Conservation (phyloP, 2,888 invertebrate genomes). For the Tenthredo scrophulariae region DNA sequence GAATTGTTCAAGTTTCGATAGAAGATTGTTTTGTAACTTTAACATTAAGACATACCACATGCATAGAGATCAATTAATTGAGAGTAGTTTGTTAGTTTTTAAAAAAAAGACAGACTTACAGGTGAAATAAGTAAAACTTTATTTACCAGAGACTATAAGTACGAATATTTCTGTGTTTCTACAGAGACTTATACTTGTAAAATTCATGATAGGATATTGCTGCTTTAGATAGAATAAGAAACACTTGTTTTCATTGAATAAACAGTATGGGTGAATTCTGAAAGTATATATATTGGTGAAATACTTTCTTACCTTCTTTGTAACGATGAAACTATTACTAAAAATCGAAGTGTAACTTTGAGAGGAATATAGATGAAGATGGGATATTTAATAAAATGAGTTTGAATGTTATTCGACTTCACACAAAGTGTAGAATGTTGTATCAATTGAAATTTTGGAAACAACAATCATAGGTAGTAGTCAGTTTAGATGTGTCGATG, state of each 20-base stretch:
- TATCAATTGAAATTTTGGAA: neutral
- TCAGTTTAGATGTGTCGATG: neutral
- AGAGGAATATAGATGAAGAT: neutral
- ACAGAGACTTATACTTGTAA: neutral
- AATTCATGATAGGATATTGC: neutral
- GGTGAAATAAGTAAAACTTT: neutral
- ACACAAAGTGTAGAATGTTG: slow-evolving; percentile 14
- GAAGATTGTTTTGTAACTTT: neutral
- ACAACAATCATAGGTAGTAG: neutral
- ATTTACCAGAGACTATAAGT: neutral
- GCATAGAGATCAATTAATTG: neutral
- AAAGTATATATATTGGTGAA: neutral
- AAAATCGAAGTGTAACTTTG: slow-evolving; percentile 17
- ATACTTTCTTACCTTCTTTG: neutral
- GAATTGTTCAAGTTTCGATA: neutral
- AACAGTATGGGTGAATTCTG: neutral
- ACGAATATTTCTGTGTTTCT: neutral
- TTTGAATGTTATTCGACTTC: neutral
- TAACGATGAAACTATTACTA: neutral
- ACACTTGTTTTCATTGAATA: neutral
- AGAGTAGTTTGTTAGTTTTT: neutral
- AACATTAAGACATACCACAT: neutral
- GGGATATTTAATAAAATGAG: neutral
- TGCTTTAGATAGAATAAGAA: slow-evolving; percentile 1
- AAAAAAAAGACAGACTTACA: neutral